A percentile compares a stretch with the other conserved stretches of the same genome.
Evolutionary conservation across 2,797 vertebrate species (phyloP).

Genomic region (Eulemur albifrons): DNA sequence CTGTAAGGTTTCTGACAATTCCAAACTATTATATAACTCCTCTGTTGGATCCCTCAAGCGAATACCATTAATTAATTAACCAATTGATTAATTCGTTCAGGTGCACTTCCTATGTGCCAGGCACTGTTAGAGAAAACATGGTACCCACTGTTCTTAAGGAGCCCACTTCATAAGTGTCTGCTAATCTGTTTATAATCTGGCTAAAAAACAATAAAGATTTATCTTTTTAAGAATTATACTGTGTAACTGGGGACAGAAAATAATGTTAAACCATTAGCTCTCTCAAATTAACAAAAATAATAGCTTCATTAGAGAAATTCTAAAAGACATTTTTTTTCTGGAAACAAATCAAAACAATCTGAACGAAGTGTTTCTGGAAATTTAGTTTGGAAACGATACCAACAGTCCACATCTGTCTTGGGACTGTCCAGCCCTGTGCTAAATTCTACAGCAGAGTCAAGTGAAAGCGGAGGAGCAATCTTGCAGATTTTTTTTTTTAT

Average conservation of each 20-base stretch:
- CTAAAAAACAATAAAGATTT: not conserved
- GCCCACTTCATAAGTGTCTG: not conserved
- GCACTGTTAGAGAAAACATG: not conserved
- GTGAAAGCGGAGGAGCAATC: not conserved
- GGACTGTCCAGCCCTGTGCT: not conserved
- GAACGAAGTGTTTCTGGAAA: not conserved
- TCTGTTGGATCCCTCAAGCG: not conserved
- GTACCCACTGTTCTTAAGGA: not conserved
- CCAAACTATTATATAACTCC: not conserved
- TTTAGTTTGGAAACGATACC: not conserved
- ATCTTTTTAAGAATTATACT: not conserved
- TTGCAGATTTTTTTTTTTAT: not conserved
- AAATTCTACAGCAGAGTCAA: not conserved
- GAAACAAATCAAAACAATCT: not conserved
- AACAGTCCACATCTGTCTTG: not conserved
- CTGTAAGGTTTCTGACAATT: not conserved
- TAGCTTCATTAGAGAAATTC: not conserved
- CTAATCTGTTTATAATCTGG: not conserved
- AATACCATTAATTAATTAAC: not conserved
- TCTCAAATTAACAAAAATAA: not conserved
- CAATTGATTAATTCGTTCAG: not conserved
- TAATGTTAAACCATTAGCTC: not conserved
- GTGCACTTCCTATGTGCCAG: not conserved
- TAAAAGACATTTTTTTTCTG: not conserved
- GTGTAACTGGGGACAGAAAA: not conserved